Evolutionary conservation across 2,113 vertebrate species (phyloP).

Genomic region (Lepidothrix coronata): DNA sequence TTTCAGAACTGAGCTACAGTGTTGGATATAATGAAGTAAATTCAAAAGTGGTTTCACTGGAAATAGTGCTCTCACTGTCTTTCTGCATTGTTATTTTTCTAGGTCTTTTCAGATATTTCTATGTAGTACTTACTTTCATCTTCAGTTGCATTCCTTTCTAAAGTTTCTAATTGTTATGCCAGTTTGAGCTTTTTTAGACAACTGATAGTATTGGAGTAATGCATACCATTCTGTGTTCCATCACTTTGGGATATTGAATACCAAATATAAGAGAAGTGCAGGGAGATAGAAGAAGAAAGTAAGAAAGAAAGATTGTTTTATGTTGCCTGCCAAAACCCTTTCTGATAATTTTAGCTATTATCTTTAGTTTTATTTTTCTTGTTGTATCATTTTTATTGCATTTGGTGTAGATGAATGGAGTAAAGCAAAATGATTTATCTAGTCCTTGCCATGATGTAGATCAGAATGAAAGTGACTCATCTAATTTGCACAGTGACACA

Average conservation of each 20-base stretch:
- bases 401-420: not conserved
- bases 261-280: not conserved
- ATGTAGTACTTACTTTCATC: not conserved
- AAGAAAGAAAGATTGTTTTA: not conserved
- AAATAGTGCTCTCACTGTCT: not conserved
- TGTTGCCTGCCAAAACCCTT: not conserved
- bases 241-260: not conserved
- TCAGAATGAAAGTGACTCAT: slow-evolving; percentile 43
- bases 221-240: not conserved
- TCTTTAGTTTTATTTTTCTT: slow-evolving; percentile 58
- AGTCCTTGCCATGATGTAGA: slow-evolving; percentile 2
- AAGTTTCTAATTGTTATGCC: not conserved
- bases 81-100: not conserved
- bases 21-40: not conserved
- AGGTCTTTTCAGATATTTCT: not conserved
- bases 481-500: slow-evolving; percentile 43
- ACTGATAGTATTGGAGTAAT: not conserved
- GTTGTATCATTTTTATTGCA: slow-evolving; percentile 12
- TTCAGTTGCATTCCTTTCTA: not conserved
- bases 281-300: not conserved
- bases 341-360: slow-evolving; percentile 35
- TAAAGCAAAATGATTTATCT: slow-evolving; percentile 45
- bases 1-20: not conserved
- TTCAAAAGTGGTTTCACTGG: not conserved
- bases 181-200: not conserved